These are phyloP conservation scores for Atta texana DNA, from an alignment of 1,140 invertebrate species.

Conservation along the genomic window DNA sequence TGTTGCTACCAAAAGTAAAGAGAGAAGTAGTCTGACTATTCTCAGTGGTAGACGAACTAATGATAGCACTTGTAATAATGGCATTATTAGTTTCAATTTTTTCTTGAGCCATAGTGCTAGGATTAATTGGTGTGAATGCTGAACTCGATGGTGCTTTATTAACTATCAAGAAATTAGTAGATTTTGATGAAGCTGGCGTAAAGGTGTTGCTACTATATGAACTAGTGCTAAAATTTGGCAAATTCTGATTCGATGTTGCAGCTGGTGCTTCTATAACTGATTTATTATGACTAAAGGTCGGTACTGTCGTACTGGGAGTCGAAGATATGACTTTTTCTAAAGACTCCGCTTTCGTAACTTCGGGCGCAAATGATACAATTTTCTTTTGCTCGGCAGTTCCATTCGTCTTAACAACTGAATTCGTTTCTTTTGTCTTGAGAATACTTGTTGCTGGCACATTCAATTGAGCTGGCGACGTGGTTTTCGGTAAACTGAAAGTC, in stretches of 20 bases:
- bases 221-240: constrained; percentile 11
- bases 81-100: constrained; percentile 1
- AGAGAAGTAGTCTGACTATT: constrained; percentile 2
- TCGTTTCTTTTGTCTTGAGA: not conserved
- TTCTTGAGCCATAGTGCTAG: not conserved
- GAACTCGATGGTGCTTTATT: constrained; percentile 9
- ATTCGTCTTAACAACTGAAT: not conserved
- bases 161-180: constrained; percentile 10
- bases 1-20: not conserved
- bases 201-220: not conserved
- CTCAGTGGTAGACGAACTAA: not conserved
- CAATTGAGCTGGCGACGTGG: not conserved
- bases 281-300: constrained; percentile 32
- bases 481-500: constrained; percentile 75
- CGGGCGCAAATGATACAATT: not conserved
- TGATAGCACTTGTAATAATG: not conserved
- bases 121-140: constrained; percentile 3
- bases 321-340: not conserved
- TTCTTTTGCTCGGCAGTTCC: constrained; percentile 6
- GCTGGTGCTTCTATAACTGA: not conserved
- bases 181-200: not conserved
- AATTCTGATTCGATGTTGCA: constrained; percentile 15
- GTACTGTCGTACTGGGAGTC: not conserved
- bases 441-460: not conserved
- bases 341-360: not conserved